Conservation (phyloP, 2,888 invertebrate species). For the Drosophila fulvimacula region DNA sequence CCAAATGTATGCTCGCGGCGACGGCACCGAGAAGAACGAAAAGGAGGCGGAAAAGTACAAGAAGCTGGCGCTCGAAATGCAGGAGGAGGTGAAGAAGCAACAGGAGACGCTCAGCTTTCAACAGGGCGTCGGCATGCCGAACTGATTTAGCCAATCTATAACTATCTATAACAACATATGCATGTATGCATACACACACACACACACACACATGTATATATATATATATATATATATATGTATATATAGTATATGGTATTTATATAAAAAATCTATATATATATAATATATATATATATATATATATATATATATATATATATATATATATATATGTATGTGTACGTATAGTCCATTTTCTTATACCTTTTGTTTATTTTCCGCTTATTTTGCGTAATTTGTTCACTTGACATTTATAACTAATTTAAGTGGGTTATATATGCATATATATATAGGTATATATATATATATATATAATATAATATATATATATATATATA, state of each 20-base stretch:
- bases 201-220: not conserved
- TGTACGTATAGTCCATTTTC: not conserved
- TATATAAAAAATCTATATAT: too few relatives aligned
- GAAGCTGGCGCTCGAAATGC: conserved; percentile 89
- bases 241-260: too few relatives aligned
- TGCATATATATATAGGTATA: conserved; percentile 5
- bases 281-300: not conserved
- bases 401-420: conserved; percentile 29
- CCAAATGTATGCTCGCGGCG: conserved; percentile 93
- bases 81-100: conserved; percentile 88
- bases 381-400: not conserved
- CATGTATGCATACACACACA: not conserved
- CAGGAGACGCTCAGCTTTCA: conserved; percentile 86
- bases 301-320: not conserved
- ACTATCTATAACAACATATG: not conserved
- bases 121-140: conserved; percentile 85
- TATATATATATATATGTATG: not conserved
- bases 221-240: conserved; percentile 6
- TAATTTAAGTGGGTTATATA: conserved; percentile 38
- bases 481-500: conserved; percentile 12
- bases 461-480: conserved; percentile 9
- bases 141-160: conserved; percentile 50
- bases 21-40: conserved; percentile 91
- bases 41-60: conserved; percentile 90
- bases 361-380: not conserved